Evolutionary conservation across 2,888 invertebrate genomes (phyloP), one percentile per base, ranked within the genome.

Genomic region (Luperina testacea): DNA sequence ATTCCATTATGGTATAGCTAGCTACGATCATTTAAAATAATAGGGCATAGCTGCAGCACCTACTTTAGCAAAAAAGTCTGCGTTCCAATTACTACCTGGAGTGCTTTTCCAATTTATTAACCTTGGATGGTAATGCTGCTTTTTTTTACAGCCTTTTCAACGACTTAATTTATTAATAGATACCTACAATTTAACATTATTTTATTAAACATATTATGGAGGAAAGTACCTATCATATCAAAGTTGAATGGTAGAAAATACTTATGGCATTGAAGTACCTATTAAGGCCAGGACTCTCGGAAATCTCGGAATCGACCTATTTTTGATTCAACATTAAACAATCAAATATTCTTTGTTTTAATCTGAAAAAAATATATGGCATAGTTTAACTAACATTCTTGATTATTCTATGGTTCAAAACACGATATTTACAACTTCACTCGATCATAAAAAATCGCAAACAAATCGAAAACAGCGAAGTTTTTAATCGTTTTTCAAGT

Each of bases 51-150:
- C 53, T 27, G 38, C 38, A 8, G 53, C 57, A 27, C 57, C 27
- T 48, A 20, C 24, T 77, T 70, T 80, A 80, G 69, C 70, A 27
- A 27, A 76, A 78, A 71, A 78, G 24, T 78, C 42, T 53, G 65
- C 20, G 27, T 38, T 71, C 45, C 11, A 83, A 78, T 63, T 45
- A 42, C 42, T 51, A 4, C 48, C 24, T 57, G 51, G 42, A 20
- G 24, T 32, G 20, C 15, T 59, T 38, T 71, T 48, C 5, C 15
- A n/a, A 51, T 77, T 61, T 45, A 53, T 53, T 61, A 11, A 68
- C 20, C 8, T 63, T 63, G 68, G 8, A 7, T n/a, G 7, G 15
- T 0, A 42, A 57, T 42, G 11, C 45, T 32, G 9, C 0, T 45
- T 51, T 38, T 48, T 80, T 48, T 5, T 0, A 32, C 15, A 38